Evolutionary conservation across 2,888 invertebrate genomes (phyloP).

Genomic region (Drosophila nigricruria): DNA sequence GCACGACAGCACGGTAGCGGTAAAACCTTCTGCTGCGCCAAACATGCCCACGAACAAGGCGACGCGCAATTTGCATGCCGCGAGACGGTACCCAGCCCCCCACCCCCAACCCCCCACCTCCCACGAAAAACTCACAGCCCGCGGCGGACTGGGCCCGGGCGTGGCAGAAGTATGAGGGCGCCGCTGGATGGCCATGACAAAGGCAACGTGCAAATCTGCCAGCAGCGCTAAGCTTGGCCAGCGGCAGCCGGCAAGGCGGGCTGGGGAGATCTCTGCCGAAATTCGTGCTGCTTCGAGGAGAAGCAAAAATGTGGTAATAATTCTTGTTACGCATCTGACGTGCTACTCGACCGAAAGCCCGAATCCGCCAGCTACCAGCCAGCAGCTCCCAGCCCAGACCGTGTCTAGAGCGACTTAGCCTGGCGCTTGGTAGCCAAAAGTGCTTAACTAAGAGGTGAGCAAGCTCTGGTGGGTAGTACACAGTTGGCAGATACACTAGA

Average conservation of each 20-base stretch:
- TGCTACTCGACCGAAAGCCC: constrained; percentile 38
- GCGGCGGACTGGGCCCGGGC: not conserved
- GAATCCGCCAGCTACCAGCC: not conserved
- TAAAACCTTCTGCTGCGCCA: constrained; percentile 44
- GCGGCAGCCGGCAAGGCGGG: not conserved
- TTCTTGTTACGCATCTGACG: constrained; percentile 65
- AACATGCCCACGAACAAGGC: constrained; percentile 40
- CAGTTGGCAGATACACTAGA: not conserved
- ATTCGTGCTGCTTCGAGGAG: constrained; percentile 10
- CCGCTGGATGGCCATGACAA: constrained; percentile 47
- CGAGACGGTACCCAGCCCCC: constrained; percentile 19
- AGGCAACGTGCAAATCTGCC: constrained; percentile 56
- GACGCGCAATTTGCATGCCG: constrained; percentile 66
- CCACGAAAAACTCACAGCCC: not conserved
- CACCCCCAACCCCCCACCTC: not conserved
- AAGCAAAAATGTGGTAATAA: constrained; percentile 64
- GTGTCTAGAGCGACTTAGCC: not conserved
- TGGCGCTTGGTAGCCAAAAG: constrained; percentile 11
- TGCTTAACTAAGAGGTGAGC: not conserved
- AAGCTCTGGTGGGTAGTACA: not conserved
- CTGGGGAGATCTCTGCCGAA: not conserved
- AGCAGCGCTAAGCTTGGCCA: constrained; percentile 7
- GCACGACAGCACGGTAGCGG: constrained; percentile 2
- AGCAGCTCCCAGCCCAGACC: no score
- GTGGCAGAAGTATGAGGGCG: not conserved